phyloP scores from a whole-genome alignment of 2,113 vertebrate genomes.

The Nannospalax galili region DNA sequence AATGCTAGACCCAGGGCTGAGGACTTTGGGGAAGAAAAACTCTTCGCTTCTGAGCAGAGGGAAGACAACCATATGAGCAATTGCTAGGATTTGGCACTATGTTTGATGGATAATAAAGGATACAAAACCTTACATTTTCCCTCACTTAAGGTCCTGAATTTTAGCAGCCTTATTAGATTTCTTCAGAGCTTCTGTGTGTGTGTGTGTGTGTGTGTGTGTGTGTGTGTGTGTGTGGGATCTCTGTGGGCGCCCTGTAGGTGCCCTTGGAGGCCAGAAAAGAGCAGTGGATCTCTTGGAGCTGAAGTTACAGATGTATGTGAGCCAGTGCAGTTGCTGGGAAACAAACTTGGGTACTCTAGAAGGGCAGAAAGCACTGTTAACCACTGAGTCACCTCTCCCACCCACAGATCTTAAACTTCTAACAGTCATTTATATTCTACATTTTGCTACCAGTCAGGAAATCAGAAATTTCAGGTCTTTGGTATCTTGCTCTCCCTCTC shows the following conservation, averaged over 20 bases:
- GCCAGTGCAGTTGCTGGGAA: no score
- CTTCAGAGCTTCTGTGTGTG: not conserved
- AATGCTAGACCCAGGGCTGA: not conserved
- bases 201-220: not conserved
- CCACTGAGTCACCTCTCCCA: not conserved
- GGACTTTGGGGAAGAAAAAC: not conserved
- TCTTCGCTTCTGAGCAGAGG: not conserved
- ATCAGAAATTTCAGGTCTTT: not conserved
- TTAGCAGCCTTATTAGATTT: not conserved
- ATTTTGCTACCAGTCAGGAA: not conserved
- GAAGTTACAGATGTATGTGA: not conserved
- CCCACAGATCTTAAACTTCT: not conserved
- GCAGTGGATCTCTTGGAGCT: not conserved
- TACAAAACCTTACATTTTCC: conserved; percentile 19
- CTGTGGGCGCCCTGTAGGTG: no score
- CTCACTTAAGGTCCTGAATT: conserved; percentile 12
- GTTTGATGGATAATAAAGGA: not conserved
- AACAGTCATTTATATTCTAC: not conserved
- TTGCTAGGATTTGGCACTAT: not conserved
- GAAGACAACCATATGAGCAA: not conserved
- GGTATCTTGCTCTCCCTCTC: not conserved
- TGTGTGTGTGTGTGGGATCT: not conserved
- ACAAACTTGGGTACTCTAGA: no score
- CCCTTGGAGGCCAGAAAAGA: not conserved
- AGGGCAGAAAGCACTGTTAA: not conserved